Evolutionary conservation across 2,888 invertebrate species (phyloP).

Genomic region (Drosophila macrothrix): DNA sequence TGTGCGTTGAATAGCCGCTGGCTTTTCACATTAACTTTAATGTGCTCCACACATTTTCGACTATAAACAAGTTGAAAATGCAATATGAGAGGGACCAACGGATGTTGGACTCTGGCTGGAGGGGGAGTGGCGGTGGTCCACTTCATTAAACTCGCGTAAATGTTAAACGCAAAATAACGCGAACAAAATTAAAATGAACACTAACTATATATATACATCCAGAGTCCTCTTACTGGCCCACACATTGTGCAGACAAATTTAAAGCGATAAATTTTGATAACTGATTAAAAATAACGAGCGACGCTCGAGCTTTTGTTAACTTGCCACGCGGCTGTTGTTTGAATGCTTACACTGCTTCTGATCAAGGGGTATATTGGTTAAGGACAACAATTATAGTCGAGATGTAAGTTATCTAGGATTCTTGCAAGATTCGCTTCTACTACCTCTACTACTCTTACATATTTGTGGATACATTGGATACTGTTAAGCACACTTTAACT

Average conservation of each 20-base stretch:
- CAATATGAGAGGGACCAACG: slow-evolving; percentile 5
- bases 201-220: slow-evolving; percentile 16
- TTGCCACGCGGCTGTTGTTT: slow-evolving; percentile 33
- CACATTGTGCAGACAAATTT: slow-evolving; percentile 61
- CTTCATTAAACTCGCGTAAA: slow-evolving; percentile 62
- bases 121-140: slow-evolving; percentile 6
- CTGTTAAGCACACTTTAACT: not conserved
- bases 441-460: not conserved
- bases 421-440: not conserved
- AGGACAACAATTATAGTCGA: not conserved
- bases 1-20: slow-evolving; percentile 23
- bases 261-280: slow-evolving; percentile 74
- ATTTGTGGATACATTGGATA: not conserved
- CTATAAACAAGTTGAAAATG: slow-evolving; percentile 45
- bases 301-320: slow-evolving; percentile 67
- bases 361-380: slow-evolving; percentile 19
- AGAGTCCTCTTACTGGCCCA: not conserved
- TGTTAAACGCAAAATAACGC: slow-evolving; percentile 45
- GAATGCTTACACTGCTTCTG: not conserved
- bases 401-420: not conserved
- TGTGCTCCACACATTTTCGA: slow-evolving; percentile 42
- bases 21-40: slow-evolving; percentile 67
- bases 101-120: not conserved
- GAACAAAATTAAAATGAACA: slow-evolving; percentile 52
- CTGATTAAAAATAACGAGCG: slow-evolving; percentile 79